Evolutionary conservation across 2,888 invertebrate genomes (phyloP).

Genomic region (Actias luna): DNA sequence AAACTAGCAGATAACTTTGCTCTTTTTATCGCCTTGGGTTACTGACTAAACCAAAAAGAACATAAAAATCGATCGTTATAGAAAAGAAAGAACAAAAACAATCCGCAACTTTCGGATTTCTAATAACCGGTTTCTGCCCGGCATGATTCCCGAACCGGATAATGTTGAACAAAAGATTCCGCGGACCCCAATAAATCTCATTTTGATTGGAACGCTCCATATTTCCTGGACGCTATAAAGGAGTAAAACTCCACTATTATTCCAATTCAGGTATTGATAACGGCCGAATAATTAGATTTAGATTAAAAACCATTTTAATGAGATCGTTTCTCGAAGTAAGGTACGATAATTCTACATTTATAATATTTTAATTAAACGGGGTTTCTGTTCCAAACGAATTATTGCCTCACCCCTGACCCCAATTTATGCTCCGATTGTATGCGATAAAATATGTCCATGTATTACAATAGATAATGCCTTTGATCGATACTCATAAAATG

Average conservation of each 20-base stretch:
- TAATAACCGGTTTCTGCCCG: neutral
- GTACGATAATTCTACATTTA: neutral
- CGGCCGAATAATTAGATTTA: slow-evolving; percentile 1
- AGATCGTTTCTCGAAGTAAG: neutral
- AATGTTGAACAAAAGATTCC: slow-evolving; percentile 10
- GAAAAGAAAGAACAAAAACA: neutral
- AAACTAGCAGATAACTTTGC: no score
- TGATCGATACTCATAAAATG: no score
- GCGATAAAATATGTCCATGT: neutral
- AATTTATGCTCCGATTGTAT: neutral
- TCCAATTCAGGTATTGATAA: slow-evolving; percentile 1
- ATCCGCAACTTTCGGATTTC: neutral
- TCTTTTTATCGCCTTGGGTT: neutral
- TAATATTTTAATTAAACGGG: neutral
- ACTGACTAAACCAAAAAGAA: neutral
- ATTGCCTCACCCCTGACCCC: neutral
- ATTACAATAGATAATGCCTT: no score
- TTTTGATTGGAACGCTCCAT: slow-evolving; percentile 11
- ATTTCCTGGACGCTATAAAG: slow-evolving; percentile 1
- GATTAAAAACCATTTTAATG: neutral
- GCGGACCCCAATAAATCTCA: slow-evolving; percentile 7
- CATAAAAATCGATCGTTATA: neutral
- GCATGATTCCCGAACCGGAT: slow-evolving; percentile 2
- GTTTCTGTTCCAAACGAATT: neutral
- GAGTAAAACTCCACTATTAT: neutral